A percentile compares a stretch with the other conserved stretches of the same genome.
Evolutionary conservation across 2,888 invertebrate species (phyloP).

Genomic region (Erebia epiphron): DNA sequence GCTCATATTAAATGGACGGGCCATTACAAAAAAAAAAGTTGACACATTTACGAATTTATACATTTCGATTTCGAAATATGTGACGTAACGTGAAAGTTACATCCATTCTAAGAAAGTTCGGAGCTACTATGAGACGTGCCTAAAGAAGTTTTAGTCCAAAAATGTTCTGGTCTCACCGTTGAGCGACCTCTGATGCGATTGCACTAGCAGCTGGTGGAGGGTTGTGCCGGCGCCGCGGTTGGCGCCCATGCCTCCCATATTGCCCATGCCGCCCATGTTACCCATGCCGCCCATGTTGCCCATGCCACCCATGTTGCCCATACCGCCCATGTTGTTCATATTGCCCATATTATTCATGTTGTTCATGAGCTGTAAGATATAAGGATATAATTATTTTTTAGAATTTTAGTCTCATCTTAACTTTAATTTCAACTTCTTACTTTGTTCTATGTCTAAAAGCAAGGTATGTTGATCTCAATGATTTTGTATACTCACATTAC

Average conservation of each 20-base stretch:
- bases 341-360: neutral
- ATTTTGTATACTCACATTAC: constrained; percentile 57
- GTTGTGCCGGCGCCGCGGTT: constrained; percentile 68
- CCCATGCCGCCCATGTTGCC: constrained; percentile 51
- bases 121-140: no score
- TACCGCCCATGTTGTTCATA: no score
- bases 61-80: no score
- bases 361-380: constrained; percentile 11
- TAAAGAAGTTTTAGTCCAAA: no score
- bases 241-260: constrained; percentile 44
- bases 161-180: constrained; percentile 58
- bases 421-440: no score
- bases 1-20: no score
- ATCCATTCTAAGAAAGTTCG: no score
- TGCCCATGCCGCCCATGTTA: constrained; percentile 40
- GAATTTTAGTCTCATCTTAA: neutral
- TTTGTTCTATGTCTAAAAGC: no score
- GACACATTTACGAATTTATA: no score
- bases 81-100: no score
- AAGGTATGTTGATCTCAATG: neutral
- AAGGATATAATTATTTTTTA: neutral
- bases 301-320: constrained; percentile 31
- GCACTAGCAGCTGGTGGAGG: constrained; percentile 78
- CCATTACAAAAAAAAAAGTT: no score
- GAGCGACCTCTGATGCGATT: constrained; percentile 74